Conservation (phyloP, 2,888 invertebrate genomes). For the Drosophila borborema region DNA sequence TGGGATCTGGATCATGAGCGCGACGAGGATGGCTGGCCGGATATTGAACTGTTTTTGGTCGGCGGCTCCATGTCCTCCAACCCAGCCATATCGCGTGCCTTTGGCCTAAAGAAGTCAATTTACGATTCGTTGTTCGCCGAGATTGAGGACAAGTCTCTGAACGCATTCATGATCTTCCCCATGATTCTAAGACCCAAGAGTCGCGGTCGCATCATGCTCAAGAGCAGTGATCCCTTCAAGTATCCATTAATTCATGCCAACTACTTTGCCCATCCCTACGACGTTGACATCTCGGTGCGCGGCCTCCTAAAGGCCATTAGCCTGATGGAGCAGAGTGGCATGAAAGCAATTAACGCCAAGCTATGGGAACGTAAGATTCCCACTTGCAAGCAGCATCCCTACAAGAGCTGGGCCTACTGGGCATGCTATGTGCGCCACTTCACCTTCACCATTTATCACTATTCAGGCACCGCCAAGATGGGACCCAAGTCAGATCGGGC, state of each 20-base stretch:
- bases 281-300: conserved; percentile 88
- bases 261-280: conserved; percentile 88
- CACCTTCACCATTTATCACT: conserved; percentile 88
- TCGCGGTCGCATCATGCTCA: conserved; percentile 88
- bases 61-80: conserved; percentile 86
- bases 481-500: conserved; percentile 87
- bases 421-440: conserved; percentile 88
- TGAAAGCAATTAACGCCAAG: conserved; percentile 86
- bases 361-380: conserved; percentile 87
- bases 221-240: conserved; percentile 88
- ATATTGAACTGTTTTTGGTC: conserved; percentile 89
- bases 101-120: conserved; percentile 85
- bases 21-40: conserved; percentile 87
- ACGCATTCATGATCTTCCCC: conserved; percentile 87
- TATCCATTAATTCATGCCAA: conserved; percentile 89
- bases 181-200: conserved; percentile 89
- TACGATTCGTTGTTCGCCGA: conserved; percentile 85
- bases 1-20: conserved; percentile 87
- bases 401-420: conserved; percentile 88
- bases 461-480: conserved; percentile 89
- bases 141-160: conserved; percentile 77
- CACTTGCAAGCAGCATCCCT: conserved; percentile 86
- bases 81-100: conserved; percentile 84
- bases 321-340: conserved; percentile 86
- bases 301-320: conserved; percentile 87